Conservation (phyloP, 2,888 invertebrate genomes). For the Acronicta psi region DNA sequence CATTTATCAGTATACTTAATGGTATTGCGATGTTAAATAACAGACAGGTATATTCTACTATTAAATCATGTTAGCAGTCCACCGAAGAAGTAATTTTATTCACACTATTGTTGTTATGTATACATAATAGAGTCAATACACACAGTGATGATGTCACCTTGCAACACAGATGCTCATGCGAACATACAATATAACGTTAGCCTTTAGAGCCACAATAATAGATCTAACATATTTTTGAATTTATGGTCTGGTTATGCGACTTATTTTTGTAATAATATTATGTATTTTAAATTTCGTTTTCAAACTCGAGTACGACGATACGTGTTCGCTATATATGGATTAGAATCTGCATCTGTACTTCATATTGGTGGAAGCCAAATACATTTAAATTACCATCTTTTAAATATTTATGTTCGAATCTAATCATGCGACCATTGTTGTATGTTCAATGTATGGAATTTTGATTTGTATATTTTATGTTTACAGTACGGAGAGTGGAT, state of each 20-base stretch:
- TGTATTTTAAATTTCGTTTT: too few relatives aligned
- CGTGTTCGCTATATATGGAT: too few relatives aligned
- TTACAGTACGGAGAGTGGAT: constrained; percentile 97
- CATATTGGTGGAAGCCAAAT: too few relatives aligned
- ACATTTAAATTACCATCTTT: too few relatives aligned
- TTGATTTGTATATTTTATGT: constrained; percentile 21
- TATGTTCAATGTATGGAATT: constrained; percentile 28
- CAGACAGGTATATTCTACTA: constrained; percentile 31
- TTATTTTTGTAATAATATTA: too few relatives aligned
- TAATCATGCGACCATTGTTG: constrained; percentile 41
- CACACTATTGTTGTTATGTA: constrained; percentile 36
- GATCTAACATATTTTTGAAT: too few relatives aligned
- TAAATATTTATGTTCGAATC: constrained; percentile 46
- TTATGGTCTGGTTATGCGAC: too few relatives aligned
- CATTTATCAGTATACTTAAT: constrained; percentile 49
- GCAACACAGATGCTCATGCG: constrained; percentile 49
- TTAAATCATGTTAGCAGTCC: constrained; percentile 16
- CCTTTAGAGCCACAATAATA: constrained; percentile 32
- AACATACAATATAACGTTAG: constrained; percentile 39
- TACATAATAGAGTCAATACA: constrained; percentile 43
- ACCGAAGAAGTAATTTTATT: constrained; percentile 43
- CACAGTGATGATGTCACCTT: constrained; percentile 59
- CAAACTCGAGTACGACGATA: too few relatives aligned
- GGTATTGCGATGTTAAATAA: constrained; percentile 38
- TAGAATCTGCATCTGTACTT: too few relatives aligned